These are phyloP conservation scores for Blennius ocellaris DNA, from an alignment of 2,113 vertebrate species.

Conservation along the genomic window DNA sequence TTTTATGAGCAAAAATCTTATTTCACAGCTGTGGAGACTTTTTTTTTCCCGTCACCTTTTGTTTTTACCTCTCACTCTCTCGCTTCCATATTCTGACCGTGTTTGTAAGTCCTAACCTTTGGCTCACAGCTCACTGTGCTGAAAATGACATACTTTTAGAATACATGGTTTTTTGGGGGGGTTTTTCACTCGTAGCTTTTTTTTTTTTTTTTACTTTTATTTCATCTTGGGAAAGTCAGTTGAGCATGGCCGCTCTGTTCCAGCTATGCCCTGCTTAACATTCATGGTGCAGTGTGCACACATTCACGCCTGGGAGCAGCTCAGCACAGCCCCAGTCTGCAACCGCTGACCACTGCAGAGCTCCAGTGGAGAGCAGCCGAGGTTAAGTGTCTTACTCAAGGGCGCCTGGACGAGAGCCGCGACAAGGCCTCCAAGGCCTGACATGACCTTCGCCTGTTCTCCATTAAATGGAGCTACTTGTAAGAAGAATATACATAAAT, in stretches of 20 bases:
- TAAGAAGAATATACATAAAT: constrained; percentile 34
- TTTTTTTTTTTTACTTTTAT: constrained; percentile 4
- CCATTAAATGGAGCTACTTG: constrained; percentile 22
- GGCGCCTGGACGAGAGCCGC: constrained; percentile 45
- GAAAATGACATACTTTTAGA: constrained; percentile 23
- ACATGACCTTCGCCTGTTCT: constrained; percentile 16
- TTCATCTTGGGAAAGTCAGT: constrained; percentile 40
- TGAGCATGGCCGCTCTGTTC: constrained; percentile 28
- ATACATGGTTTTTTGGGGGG: constrained; percentile 16
- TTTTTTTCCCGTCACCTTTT: neutral
- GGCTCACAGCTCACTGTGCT: constrained; percentile 17
- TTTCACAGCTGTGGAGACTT: neutral
- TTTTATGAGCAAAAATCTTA: neutral
- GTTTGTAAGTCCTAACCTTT: constrained; percentile 27
- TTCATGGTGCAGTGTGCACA: constrained; percentile 54
- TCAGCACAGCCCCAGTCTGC: constrained; percentile 43
- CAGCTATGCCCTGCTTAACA: constrained; percentile 56
- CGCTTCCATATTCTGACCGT: neutral
- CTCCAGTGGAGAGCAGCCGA: constrained; percentile 45
- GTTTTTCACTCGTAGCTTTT: no score
- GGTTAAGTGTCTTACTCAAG: constrained; percentile 63
- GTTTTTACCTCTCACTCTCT: neutral
- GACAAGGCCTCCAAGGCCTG: constrained; percentile 34
- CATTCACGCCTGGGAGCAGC: constrained; percentile 53
- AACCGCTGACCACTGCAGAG: constrained; percentile 43